Percentiles rank a stretch among this genome's conserved stretches.
These are phyloP conservation scores for Agrochola circellaris DNA, from an alignment of 2,888 invertebrate species.

Conservation along the genomic window DNA sequence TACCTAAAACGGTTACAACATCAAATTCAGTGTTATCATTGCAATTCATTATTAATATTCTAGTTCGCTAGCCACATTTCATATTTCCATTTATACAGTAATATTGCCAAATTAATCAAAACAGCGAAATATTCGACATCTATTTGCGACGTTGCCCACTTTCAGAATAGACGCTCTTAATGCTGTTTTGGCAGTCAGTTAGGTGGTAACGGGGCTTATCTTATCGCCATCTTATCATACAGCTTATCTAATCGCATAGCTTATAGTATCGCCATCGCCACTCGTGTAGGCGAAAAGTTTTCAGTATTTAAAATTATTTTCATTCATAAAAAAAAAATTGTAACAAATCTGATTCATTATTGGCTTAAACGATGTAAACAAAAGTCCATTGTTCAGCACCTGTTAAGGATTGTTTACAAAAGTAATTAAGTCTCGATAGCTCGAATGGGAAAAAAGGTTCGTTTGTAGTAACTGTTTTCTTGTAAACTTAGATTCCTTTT, in stretches of 20 bases:
- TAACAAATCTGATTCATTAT: neutral
- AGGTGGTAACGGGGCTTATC: neutral
- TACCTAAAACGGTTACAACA: no score
- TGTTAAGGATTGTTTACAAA: slow-evolving; percentile 40
- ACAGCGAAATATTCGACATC: no score
- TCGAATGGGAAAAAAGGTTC: slow-evolving; percentile 27
- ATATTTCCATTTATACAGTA: no score
- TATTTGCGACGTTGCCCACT: no score
- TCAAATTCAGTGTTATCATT: no score
- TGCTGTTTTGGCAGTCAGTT: no score
- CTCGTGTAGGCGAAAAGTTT: neutral
- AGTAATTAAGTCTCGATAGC: slow-evolving; percentile 39
- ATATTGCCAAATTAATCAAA: no score
- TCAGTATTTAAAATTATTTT: neutral
- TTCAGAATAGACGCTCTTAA: no score
- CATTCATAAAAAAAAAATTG: neutral
- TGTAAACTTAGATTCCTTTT: slow-evolving; percentile 25
- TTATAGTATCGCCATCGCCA: neutral
- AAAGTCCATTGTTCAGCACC: slow-evolving; percentile 15
- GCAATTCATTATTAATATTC: no score
- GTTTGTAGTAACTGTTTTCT: slow-evolving; percentile 24
- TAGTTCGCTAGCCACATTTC: no score
- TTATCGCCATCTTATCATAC: no score
- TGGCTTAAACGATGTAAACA: slow-evolving; percentile 13
- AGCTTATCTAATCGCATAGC: no score